Evolutionary conservation across 1,140 invertebrate genomes (phyloP), one percentile per base, ranked within the genome.

Genomic region (Anagrus nilaparvatae): DNA sequence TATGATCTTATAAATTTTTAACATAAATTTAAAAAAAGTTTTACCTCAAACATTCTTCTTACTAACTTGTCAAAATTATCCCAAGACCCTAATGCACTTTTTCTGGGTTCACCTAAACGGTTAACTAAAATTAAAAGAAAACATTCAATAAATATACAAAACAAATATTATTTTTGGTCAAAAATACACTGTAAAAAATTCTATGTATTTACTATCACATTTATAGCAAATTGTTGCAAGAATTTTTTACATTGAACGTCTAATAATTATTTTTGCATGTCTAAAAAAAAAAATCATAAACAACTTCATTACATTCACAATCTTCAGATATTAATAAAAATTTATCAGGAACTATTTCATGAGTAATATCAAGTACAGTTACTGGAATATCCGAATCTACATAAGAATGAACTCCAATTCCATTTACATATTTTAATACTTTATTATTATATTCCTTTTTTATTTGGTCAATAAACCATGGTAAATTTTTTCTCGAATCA

Each of bases 251-350:
- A 29, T 21, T 23, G 8, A 29, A 31, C 17, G 8, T 6, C 12
- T 29, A 29, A 13, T 29, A 6, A n/a, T 29, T 29, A 4, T 29
- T 5, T n/a, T 29, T 29, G 19, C 13, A 16, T 30, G 53, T 32
- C 62, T 55, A 10, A 53, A 58, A 46, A 61, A 53, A 56, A 53
- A 61, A 17, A 68, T 48, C n/a, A n/a, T n/a, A n/a, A n/a, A n/a
- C n/a, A n/a, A n/a, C n/a, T n/a, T n/a, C n/a, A n/a, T 65, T 61
- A 68, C 82, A 82, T 40, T 70, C 60, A 53, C 79, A 82, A 7
- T 84, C 82, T 63, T 93, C 89, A 0, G 87, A 87, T n/a, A 73
- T 73, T 1, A 94, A 49, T 13, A 90, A 61, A 51, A 88, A 79
- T 50, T 84, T 79, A 25, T 84, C 68, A 0, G 86, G 83, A 57